phyloP scores from a whole-genome alignment of 2,797 vertebrate species.

The Sciurus vulgaris region DNA sequence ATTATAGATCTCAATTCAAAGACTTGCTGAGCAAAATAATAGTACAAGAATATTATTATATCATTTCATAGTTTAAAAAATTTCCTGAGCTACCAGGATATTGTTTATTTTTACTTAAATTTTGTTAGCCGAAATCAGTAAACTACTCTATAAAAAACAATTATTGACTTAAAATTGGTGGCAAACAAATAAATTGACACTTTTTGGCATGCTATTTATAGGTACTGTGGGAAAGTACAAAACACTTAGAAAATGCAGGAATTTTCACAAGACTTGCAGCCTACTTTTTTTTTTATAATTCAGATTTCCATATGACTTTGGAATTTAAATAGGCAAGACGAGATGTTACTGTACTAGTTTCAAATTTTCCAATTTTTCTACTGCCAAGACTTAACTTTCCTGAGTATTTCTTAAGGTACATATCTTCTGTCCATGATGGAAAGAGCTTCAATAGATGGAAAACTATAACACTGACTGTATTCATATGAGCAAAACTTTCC shows the following conservation, averaged over 20 bases:
- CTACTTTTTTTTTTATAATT: neutral
- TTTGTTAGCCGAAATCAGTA: slow-evolving; percentile 43
- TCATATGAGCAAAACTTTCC: slow-evolving; percentile 16
- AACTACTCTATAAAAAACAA: neutral
- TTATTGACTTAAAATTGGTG: neutral
- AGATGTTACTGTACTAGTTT: slow-evolving; percentile 48
- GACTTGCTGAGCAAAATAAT: slow-evolving; percentile 33
- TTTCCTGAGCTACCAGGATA: neutral
- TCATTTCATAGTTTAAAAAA: neutral
- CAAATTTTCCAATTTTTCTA: slow-evolving; percentile 64
- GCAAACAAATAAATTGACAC: neutral
- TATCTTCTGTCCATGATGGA: neutral
- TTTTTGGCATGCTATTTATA: too few species aligned
- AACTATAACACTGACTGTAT: neutral
- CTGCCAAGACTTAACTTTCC: slow-evolving; percentile 49
- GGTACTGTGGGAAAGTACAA: neutral
- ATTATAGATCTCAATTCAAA: slow-evolving; percentile 42
- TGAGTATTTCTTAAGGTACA: slow-evolving; percentile 50
- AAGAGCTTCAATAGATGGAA: slow-evolving; percentile 21
- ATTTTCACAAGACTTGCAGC: neutral
- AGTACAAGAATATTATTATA: slow-evolving; percentile 42
- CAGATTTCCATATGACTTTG: neutral
- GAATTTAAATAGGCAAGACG: slow-evolving; percentile 64
- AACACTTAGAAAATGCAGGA: neutral
- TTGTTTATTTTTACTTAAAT: slow-evolving; percentile 42